Conservation (phyloP, 2,113 vertebrate genomes). For the Dromas ardeola region DNA sequence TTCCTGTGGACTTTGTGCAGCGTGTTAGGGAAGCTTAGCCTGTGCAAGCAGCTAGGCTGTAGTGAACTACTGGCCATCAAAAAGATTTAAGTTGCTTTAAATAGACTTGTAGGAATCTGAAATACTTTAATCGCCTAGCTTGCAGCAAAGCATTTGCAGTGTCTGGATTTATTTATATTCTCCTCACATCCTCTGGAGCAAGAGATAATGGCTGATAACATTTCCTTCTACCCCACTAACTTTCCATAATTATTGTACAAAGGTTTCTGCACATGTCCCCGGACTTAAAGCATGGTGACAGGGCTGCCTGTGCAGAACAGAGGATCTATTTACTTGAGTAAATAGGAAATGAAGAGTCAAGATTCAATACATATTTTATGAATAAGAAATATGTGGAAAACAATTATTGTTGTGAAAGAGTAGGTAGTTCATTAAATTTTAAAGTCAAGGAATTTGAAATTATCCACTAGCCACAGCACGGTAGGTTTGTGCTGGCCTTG, state of each 20-base stretch:
- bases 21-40: neutral
- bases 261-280: conserved; percentile 7
- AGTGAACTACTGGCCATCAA: conserved; percentile 12
- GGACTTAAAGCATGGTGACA: conserved; percentile 3
- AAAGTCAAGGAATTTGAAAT: neutral
- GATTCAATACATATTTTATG: conserved; percentile 28
- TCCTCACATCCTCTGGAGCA: conserved; percentile 49
- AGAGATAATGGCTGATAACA: conserved; percentile 64
- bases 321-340: neutral
- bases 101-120: conserved; percentile 57
- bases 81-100: conserved; percentile 62
- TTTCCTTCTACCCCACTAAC: conserved; percentile 66
- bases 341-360: conserved; percentile 19
- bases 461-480: neutral
- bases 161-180: conserved; percentile 68
- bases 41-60: neutral
- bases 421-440: neutral
- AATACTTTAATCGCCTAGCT: conserved; percentile 66
- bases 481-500: neutral
- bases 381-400: neutral
- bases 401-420: neutral
- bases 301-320: neutral
- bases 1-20: neutral
- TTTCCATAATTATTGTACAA: conserved; percentile 48
- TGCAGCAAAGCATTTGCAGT: conserved; percentile 53